Base-by-base conservation (phyloP, 2,113 vertebrate genomes). In the Zeus faber region DNA sequence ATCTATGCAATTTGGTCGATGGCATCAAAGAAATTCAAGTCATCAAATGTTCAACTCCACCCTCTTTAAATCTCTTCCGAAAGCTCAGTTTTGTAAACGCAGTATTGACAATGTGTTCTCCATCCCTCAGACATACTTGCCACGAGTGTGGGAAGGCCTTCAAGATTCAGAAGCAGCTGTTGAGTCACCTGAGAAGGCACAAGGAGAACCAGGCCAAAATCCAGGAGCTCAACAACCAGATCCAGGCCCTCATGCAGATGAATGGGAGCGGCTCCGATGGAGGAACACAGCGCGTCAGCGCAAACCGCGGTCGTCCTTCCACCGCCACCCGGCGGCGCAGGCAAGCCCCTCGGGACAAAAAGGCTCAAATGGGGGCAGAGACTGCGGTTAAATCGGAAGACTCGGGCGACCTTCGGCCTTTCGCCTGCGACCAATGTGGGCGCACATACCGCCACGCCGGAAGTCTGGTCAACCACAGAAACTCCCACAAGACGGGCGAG, bases 401-500 rank as follows among this genome's bases (percentile, higher is more conserved):
- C 40, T 16, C 63, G 0, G 71, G 44, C 0, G 84, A 87, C 45
- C 47, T 80, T 6, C 86, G 93, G 0, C 93, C 92, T 22, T 95
- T 91, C 65, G 82, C 85, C 5, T 95, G 93, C 49, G 89, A 89
- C 41, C 91, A 93, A 50, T 95, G 93, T 62, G 93, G 92, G 4
- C 88, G 91, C 21, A 94, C 90, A 0, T 94, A 94, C 70, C 91
- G 93, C 7, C 94, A 95, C 1, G 92, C 92, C 1, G 93, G 93
- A 14, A 95, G 92, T 72, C 85, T 95, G 59, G 92, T 93, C 52
- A 96, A 95, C 79, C 94, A 95, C 83, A 92, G 87, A 43, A 93
- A 94, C 69, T 94, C 93, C 1, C 93, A 96, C 65, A 92, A 94
- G 73, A 94, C 89, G 0, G 93, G 92, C 6, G 82, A 93, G 67